phyloP scores from a whole-genome alignment of 2,113 vertebrate species.

The Etia nguti region DNA sequence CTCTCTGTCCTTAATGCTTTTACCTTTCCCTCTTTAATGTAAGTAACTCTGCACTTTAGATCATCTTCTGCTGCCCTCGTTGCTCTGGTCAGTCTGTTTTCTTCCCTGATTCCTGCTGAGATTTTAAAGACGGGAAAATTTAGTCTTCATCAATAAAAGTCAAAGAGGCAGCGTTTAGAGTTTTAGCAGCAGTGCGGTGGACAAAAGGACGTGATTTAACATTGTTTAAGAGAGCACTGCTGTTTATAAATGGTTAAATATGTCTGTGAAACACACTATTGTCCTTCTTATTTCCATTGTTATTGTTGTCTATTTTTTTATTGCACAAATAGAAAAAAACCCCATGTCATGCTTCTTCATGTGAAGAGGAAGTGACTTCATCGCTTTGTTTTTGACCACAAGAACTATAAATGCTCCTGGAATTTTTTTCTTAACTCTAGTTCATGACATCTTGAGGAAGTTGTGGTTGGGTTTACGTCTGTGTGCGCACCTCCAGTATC shows the following conservation, averaged over 20 bases:
- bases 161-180: background rate
- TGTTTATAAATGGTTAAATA: background rate
- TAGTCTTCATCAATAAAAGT: background rate
- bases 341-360: background rate
- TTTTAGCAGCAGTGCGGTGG: background rate
- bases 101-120: background rate
- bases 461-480: background rate
- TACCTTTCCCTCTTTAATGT: conserved; percentile 27
- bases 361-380: background rate
- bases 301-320: background rate
- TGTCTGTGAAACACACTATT: background rate
- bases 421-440: background rate
- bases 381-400: background rate
- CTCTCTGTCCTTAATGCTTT: conserved; percentile 40
- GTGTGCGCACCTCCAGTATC: background rate
- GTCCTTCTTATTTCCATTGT: background rate
- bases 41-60: conserved; percentile 9
- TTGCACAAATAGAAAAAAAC: background rate
- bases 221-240: background rate
- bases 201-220: background rate
- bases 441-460: background rate
- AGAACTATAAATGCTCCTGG: background rate
- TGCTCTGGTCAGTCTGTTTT: background rate
- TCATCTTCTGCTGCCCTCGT: background rate
- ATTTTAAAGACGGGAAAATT: background rate